Evolutionary conservation across 2,888 invertebrate genomes (phyloP).

Genomic region (Hirtodrosophila alboralis): DNA sequence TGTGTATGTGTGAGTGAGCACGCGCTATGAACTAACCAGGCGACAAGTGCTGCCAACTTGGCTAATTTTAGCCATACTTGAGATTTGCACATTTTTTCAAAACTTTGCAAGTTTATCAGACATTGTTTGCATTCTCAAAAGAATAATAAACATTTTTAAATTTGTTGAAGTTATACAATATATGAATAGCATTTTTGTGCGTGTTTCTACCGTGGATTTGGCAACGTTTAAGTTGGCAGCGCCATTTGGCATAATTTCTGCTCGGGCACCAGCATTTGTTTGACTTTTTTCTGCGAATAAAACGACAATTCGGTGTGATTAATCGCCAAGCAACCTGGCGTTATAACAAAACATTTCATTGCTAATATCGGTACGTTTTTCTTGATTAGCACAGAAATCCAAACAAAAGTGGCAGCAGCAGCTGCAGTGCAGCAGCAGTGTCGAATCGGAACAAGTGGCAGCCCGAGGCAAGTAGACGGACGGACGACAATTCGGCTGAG

Average conservation of each 20-base stretch:
- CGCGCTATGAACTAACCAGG: conserved; percentile 36
- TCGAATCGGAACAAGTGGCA: conserved; percentile 63
- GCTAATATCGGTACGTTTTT: conserved; percentile 10
- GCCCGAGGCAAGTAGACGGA: conserved; percentile 59
- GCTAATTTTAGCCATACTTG: conserved; percentile 7
- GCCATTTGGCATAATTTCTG: conserved; percentile 46
- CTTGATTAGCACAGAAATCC: conserved; percentile 30
- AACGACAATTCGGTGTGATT: conserved; percentile 17
- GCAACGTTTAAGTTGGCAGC: conserved; percentile 48
- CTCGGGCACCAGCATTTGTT: conserved; percentile 46
- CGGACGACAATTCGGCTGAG: conserved; percentile 25
- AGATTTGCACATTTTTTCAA: conserved; percentile 26
- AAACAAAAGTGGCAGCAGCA: conserved; percentile 42
- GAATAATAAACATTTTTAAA: not conserved
- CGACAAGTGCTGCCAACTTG: conserved; percentile 49
- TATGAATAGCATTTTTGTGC: not conserved
- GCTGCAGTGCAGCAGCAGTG: conserved; percentile 52
- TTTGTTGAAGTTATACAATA: not conserved
- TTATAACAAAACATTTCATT: conserved; percentile 11
- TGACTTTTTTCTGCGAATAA: conserved; percentile 30
- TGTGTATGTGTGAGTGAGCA: conserved; percentile 26
- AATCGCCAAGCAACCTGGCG: conserved; percentile 19
- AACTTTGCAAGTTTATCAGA: not conserved
- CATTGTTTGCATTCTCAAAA: not conserved
- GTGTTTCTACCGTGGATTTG: not conserved